Percentiles rank a stretch among this genome's conserved stretches.
phyloP scores from a whole-genome alignment of 2,888 invertebrate genomes.

The Bimastos eiseni region DNA sequence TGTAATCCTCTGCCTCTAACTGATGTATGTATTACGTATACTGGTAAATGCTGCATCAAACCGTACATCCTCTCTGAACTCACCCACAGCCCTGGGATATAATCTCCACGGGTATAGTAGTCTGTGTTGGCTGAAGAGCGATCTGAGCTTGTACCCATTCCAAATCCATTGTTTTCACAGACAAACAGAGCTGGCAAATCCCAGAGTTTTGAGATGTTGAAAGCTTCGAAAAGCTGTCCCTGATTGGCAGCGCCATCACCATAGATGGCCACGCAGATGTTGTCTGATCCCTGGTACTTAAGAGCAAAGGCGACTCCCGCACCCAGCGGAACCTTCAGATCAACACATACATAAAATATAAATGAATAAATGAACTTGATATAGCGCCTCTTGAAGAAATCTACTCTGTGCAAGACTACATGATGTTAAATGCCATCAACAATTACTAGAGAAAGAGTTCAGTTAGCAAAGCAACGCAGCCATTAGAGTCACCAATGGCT shows the following conservation, averaged over 20 bases:
- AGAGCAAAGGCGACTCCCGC: conserved; percentile 89
- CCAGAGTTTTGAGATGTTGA: conserved; percentile 95
- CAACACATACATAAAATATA: background rate
- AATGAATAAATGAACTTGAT: too few relatives aligned
- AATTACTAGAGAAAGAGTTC: too few relatives aligned
- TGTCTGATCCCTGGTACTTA: conserved; percentile 83
- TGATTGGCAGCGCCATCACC: conserved; percentile 78
- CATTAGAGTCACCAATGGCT: too few relatives aligned
- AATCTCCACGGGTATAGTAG: conserved; percentile 92
- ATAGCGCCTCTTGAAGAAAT: too few relatives aligned
- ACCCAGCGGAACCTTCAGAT: conserved; percentile 82
- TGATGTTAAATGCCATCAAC: too few relatives aligned
- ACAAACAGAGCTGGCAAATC: conserved; percentile 88
- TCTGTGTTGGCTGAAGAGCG: conserved; percentile 83
- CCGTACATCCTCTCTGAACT: conserved; percentile 34
- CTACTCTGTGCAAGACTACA: too few relatives aligned
- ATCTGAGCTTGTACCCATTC: conserved; percentile 93
- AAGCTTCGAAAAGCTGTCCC: conserved; percentile 74
- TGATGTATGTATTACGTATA: too few relatives aligned
- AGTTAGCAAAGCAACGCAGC: too few relatives aligned
- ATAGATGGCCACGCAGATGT: conserved; percentile 84
- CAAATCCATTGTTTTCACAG: conserved; percentile 98
- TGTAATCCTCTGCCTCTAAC: too few relatives aligned
- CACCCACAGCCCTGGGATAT: conserved; percentile 92
- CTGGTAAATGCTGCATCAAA: background rate